Evolutionary conservation across 2,797 vertebrate genomes (phyloP), one percentile per base, ranked within the genome.

Genomic region (Tadarida brasiliensis): DNA sequence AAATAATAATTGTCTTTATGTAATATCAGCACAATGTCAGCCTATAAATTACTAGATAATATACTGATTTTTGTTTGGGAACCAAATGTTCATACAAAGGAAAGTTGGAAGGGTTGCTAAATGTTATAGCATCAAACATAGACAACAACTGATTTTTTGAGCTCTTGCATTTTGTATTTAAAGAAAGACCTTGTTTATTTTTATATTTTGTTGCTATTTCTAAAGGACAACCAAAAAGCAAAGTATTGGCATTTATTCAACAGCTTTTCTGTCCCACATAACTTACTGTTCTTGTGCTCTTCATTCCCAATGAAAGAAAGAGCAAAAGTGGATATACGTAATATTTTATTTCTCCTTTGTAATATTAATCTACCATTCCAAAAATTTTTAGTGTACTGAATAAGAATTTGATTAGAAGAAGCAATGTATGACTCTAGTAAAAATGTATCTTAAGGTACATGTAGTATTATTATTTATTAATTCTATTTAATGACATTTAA

Each of bases 81-180:
- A 30, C 14, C 33, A 84, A 91, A 80, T 39, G 4, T 51, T 94
- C 85, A 76, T n/a, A 47, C 9, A 87, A 96, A 74, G 14, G 10
- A 76, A 97, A 74, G 15, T 63, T 87, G 54, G 47, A 90, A 97
- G n/a, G 49, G 2, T 57, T 77, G 12, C 57, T 86, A 83, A 96
- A 94, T 76, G 56, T n/a, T 86, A 39, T 20, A 57, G 15, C 9
- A 89, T 83, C 26, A 94, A 82, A 85, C 80, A 30, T 49, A 87
- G 68, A 47, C 44, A 89, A 85, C 30, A 89, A 85, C 4, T 74
- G 16, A 56, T 9, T 56, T 78, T 89, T 78, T 80, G 15, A 95
- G 15, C 11, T 24, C n/a, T 77, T 71, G 20, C 0, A 76, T 61
- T 95, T 93, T 89, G 30, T 85, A 35, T 54, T 95, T 78, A 85